phyloP scores from a whole-genome alignment of 2,797 vertebrate genomes.

The Sandelia bainsii region DNA sequence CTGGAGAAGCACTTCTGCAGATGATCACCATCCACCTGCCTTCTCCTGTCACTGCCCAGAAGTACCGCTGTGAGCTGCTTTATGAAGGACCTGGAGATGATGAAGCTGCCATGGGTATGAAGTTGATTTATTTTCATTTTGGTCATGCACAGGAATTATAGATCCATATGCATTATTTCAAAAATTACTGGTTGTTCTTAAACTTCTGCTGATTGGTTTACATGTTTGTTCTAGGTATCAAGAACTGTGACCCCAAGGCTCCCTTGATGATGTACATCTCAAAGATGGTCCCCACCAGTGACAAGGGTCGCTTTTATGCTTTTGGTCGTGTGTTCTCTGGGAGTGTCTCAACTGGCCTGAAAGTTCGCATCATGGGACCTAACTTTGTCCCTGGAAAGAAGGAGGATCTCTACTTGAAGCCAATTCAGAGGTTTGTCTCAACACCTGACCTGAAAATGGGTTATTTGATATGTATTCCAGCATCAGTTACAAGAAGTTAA shows the following conservation, averaged over 20 bases:
- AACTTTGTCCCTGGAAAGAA: constrained; percentile 97
- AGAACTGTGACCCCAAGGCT: constrained; percentile 94
- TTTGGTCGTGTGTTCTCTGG: constrained; percentile 97
- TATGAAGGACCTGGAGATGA: constrained; percentile 95
- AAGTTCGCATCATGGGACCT: constrained; percentile 98
- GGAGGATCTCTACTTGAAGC: constrained; percentile 95
- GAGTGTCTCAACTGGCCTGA: constrained; percentile 90
- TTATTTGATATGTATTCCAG: neutral
- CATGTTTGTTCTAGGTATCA: constrained; percentile 86
- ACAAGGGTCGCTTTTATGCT: constrained; percentile 97
- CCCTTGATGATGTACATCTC: constrained; percentile 99
- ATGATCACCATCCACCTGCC: constrained; percentile 99
- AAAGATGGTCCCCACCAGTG: constrained; percentile 96
- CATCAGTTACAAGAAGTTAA: neutral
- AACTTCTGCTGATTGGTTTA: neutral
- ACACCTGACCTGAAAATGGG: neutral
- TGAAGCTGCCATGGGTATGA: constrained; percentile 93
- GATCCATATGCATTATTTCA: neutral
- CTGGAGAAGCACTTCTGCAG: constrained; percentile 94
- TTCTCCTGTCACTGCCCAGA: constrained; percentile 95
- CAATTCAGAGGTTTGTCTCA: constrained; percentile 92
- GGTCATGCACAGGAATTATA: neutral
- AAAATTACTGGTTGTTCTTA: neutral
- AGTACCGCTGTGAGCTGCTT: constrained; percentile 95
- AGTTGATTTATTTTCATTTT: neutral